Percentiles rank a stretch among this genome's conserved stretches.
These are phyloP conservation scores for Himalopsyche phryganea DNA, from an alignment of 1,140 invertebrate species.

Conservation along the genomic window DNA sequence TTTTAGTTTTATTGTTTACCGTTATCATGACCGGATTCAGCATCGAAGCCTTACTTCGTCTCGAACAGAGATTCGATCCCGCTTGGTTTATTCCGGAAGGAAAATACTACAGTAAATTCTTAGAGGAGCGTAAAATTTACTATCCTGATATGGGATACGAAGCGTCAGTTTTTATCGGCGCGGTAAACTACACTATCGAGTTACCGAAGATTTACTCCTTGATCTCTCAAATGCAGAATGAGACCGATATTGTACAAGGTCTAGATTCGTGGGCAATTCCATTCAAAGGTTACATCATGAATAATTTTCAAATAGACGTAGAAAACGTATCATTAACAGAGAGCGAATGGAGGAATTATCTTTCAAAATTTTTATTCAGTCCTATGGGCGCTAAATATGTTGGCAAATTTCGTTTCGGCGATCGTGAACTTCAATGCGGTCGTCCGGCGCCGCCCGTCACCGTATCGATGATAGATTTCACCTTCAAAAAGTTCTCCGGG, in stretches of 20 bases:
- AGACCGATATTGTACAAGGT: constrained; percentile 53
- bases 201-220: constrained; percentile 59
- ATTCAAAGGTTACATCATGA: constrained; percentile 60
- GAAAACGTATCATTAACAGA: constrained; percentile 48
- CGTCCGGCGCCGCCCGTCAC: constrained; percentile 52
- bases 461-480: constrained; percentile 61
- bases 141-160: constrained; percentile 64
- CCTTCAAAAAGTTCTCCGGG: constrained; percentile 56
- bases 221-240: constrained; percentile 51
- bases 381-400: constrained; percentile 64
- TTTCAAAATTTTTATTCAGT: constrained; percentile 71
- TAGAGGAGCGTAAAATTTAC: constrained; percentile 51
- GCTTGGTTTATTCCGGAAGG: constrained; percentile 72
- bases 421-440: constrained; percentile 58
- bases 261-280: constrained; percentile 61
- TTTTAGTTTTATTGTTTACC: constrained; percentile 58
- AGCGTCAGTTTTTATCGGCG: constrained; percentile 65
- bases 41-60: constrained; percentile 55
- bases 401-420: constrained; percentile 62
- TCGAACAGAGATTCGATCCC: constrained; percentile 76
- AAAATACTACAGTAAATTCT: constrained; percentile 65
- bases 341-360: constrained; percentile 55
- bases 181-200: constrained; percentile 63
- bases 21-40: constrained; percentile 56
- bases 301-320: constrained; percentile 51